Percentiles rank a stretch among this genome's conserved stretches.
phyloP scores from a whole-genome alignment of 2,888 invertebrate genomes.

The Polyommatus iphigenia region DNA sequence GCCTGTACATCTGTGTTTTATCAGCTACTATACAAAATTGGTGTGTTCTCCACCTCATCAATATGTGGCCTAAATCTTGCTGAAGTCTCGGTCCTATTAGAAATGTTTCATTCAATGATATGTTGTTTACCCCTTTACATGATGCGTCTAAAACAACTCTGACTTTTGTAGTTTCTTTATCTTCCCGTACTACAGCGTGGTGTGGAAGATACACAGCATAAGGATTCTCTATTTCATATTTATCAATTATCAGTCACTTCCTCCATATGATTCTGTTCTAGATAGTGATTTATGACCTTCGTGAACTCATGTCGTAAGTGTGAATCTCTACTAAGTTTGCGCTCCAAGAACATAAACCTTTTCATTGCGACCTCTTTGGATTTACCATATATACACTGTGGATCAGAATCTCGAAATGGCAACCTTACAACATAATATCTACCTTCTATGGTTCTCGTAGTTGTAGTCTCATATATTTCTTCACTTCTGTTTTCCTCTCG shows the following conservation, averaged over 20 bases:
- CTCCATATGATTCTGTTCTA: neutral
- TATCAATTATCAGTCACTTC: neutral
- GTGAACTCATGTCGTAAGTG: conserved; percentile 24
- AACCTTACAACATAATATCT: too few species aligned
- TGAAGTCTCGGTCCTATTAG: conserved; percentile 40
- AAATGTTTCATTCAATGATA: conserved; percentile 39
- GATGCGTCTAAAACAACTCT: conserved; percentile 26
- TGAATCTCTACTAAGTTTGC: too few species aligned
- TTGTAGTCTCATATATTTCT: neutral
- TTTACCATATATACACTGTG: too few species aligned
- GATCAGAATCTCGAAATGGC: too few species aligned
- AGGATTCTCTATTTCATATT: neutral
- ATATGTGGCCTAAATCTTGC: conserved; percentile 18
- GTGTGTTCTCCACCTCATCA: neutral
- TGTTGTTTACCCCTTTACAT: conserved; percentile 34
- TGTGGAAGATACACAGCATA: conserved; percentile 30
- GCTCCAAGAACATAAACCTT: too few species aligned
- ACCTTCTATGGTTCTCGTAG: too few species aligned
- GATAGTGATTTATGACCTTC: conserved; percentile 19
- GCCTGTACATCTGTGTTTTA: conserved; percentile 27
- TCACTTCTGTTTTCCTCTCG: too few species aligned
- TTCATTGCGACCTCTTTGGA: too few species aligned
- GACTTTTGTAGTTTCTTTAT: conserved; percentile 13
- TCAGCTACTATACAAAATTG: conserved; percentile 36
- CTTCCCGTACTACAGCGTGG: neutral